phyloP scores from a whole-genome alignment of 2,888 invertebrate genomes.

The Clistopyga incitator region DNA sequence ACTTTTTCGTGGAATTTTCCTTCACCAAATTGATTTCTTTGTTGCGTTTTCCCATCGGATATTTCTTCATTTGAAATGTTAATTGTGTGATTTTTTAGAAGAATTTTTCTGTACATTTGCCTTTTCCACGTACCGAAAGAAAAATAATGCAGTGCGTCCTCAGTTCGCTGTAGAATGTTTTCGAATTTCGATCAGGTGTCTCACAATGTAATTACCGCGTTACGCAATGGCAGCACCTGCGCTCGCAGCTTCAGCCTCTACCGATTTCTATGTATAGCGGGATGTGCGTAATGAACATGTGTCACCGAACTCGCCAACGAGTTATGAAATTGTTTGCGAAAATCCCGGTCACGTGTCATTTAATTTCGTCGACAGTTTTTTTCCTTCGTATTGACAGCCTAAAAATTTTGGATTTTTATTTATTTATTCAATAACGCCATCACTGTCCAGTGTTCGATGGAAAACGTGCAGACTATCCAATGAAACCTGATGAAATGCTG shows the following conservation, averaged over 20 bases:
- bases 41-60: no score
- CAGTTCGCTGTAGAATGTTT: neutral
- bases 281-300: neutral
- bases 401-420: neutral
- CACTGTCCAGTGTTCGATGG: neutral
- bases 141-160: neutral
- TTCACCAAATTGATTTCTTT: no score
- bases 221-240: neutral
- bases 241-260: neutral
- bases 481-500: neutral
- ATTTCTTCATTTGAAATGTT: neutral
- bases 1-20: no score
- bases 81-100: no score
- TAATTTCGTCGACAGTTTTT: neutral
- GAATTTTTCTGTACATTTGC: neutral
- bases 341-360: neutral
- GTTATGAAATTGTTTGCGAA: slow-evolving; percentile 9
- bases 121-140: no score
- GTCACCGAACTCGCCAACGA: slow-evolving; percentile 33
- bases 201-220: neutral
- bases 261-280: neutral
- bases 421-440: neutral
- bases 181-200: neutral
- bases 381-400: neutral
- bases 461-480: neutral